Evolutionary conservation across 1,140 invertebrate genomes (phyloP), one percentile per base, ranked within the genome.

Genomic region (Pseudomyrmex concolor): DNA sequence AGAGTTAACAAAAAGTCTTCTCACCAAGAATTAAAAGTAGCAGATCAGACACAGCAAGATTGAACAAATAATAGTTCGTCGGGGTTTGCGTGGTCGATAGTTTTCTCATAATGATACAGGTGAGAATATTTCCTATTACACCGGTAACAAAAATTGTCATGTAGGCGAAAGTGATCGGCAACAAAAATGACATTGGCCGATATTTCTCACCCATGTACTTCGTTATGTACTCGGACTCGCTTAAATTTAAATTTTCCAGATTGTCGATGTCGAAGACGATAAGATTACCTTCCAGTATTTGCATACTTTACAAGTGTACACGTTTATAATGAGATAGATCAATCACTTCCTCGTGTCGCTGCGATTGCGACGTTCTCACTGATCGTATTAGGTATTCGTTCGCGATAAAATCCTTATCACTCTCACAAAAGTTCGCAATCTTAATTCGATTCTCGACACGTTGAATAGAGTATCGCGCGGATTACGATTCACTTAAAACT

Each of bases 11-110:
- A 66, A 13, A 76, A 34, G 9, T 57, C 0, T 34, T 82, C 93
- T 93, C 66, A 94, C 94, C 94, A 5, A 94, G 85, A 2, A 94
- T 68, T 10, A 94, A 89, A 0, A 94, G 83, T 19, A 93, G 90
- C 67, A 95, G 83, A 84, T 95, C 94, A 17, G 94, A 95, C n/a
- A 95, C 87, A 5, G 94, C 94, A 22, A 95, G 76, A 85, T 93
- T 96, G 92, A 97, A 96, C 87, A 97, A 92, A 89, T 97, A 97
- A 85, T 95, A 96, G 91, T 97, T 97, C 1, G 95, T 95, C 2
- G 95, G 92, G 7, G 94, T 95, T 68, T 95, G 95, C 95, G 96
- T 95, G 25, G 90, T 93, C 90, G 94, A 93, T 34, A 34, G 85
- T 96, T 96, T 66, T 93, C 94, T 91, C 62, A 97, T 96, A 10